Percentiles rank a stretch among this genome's conserved stretches.
These are phyloP conservation scores for Ctenopoma kingsleyae DNA, from an alignment of 2,797 vertebrate genomes.

Conservation along the genomic window DNA sequence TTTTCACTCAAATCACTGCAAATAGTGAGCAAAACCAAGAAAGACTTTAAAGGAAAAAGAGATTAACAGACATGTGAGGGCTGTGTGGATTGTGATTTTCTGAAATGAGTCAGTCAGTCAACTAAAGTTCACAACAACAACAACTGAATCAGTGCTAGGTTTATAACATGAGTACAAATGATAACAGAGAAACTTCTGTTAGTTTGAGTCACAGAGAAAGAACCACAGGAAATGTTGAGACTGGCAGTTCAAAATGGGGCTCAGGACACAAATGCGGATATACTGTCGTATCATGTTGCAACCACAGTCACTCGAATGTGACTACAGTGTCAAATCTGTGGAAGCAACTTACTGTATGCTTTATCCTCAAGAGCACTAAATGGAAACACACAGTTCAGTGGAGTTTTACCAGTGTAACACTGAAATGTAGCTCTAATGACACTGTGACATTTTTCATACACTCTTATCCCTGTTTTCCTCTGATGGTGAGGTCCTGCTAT, in stretches of 20 bases:
- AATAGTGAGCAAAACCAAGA: background rate
- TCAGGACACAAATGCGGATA: slow-evolving; percentile 69
- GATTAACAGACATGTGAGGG: background rate
- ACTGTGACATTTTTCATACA: background rate
- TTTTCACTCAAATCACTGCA: background rate
- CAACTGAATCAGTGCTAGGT: background rate
- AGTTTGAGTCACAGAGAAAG: slow-evolving; percentile 37
- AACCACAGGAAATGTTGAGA: slow-evolving; percentile 65
- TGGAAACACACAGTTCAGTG: slow-evolving; percentile 9
- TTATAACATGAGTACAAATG: slow-evolving; percentile 3
- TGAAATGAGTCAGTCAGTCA: background rate
- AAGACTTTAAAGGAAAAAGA: background rate
- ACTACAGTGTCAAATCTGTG: slow-evolving; percentile 44
- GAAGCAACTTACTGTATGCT: slow-evolving; percentile 5
- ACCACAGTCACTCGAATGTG: slow-evolving; percentile 50
- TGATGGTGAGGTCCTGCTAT: slow-evolving; percentile 32
- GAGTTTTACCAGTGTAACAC: background rate
- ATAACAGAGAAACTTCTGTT: slow-evolving; percentile 37
- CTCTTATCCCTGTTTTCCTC: background rate
- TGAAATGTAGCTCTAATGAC: background rate
- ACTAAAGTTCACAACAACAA: slow-evolving; percentile 26
- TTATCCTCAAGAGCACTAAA: background rate
- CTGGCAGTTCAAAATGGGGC: slow-evolving; percentile 48
- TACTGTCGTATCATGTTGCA: slow-evolving; percentile 57
- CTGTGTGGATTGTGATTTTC: slow-evolving; percentile 6